phyloP scores from a whole-genome alignment of 2,888 invertebrate species.

The Norana najaformis region DNA sequence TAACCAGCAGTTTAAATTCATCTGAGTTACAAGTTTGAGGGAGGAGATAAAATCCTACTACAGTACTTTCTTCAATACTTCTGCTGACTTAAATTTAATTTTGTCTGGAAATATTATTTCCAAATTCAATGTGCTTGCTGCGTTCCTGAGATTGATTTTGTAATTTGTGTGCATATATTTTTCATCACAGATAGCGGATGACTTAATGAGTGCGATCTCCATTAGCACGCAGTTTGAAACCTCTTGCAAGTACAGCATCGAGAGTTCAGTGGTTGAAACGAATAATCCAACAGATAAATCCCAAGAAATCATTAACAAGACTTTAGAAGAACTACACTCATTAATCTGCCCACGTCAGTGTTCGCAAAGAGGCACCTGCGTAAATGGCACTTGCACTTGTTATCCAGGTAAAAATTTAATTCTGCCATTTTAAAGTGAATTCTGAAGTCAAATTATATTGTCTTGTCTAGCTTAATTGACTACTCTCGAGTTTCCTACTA shows the following conservation, averaged over 20 bases:
- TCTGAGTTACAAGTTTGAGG: too few relatives aligned
- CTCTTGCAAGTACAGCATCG: not conserved
- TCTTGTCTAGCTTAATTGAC: too few relatives aligned
- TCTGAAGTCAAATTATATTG: not conserved
- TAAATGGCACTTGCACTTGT: not conserved
- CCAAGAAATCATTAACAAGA: not conserved
- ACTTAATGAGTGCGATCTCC: not conserved
- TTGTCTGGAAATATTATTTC: too few relatives aligned
- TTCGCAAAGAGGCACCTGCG: not conserved
- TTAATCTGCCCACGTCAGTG: not conserved
- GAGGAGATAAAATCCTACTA: too few relatives aligned
- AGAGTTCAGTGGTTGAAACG: not conserved
- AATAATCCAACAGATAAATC: not conserved
- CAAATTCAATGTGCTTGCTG: too few relatives aligned
- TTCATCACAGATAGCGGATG: not conserved
- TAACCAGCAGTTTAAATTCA: too few relatives aligned
- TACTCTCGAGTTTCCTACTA: too few relatives aligned
- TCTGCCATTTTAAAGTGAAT: not conserved
- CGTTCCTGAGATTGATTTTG: too few relatives aligned
- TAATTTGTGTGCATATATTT: not conserved
- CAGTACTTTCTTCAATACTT: too few relatives aligned
- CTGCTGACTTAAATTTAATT: too few relatives aligned
- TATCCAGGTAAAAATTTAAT: not conserved
- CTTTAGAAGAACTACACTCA: not conserved
- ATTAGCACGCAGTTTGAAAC: not conserved